Conservation (phyloP, 2,797 vertebrate species). For the Syngnathus acus region DNA sequence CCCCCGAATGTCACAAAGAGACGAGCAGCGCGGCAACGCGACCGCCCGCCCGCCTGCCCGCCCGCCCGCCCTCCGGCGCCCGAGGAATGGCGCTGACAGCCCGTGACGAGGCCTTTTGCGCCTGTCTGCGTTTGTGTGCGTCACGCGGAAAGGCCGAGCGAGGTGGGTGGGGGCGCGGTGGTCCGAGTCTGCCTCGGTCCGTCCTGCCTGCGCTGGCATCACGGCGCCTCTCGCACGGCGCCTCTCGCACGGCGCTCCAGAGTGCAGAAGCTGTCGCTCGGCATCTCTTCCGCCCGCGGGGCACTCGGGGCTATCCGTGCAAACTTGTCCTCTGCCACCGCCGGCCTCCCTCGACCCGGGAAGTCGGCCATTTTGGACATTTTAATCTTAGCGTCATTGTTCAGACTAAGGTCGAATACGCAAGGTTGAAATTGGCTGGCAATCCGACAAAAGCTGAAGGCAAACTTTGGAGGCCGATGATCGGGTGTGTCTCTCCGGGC, state of each 20-base stretch:
- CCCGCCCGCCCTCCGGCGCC: slow-evolving; percentile 25
- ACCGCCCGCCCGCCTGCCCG: slow-evolving; percentile 26
- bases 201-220: slow-evolving; percentile 12
- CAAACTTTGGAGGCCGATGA: too few species aligned
- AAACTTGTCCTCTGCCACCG: not conserved
- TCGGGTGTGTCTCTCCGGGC: too few species aligned
- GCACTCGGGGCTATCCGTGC: slow-evolving; percentile 13
- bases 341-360: too few species aligned
- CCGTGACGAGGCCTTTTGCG: slow-evolving; percentile 56
- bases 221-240: slow-evolving; percentile 6
- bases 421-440: too few species aligned
- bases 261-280: slow-evolving; percentile 47
- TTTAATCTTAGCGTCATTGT: too few species aligned
- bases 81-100: slow-evolving; percentile 58
- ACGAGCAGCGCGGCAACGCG: slow-evolving; percentile 28
- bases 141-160: slow-evolving; percentile 26
- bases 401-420: too few species aligned
- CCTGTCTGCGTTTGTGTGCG: slow-evolving; percentile 50
- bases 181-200: slow-evolving; percentile 29
- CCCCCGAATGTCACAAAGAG: slow-evolving; percentile 41
- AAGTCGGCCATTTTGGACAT: slow-evolving; percentile 7
- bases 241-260: slow-evolving; percentile 15
- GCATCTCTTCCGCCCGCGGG: slow-evolving; percentile 34
- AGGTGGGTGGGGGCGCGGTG: not conserved
- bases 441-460: too few species aligned